Evolutionary conservation across 2,888 invertebrate species (phyloP), one percentile per base, ranked within the genome.

Genomic region (Parochlus steinenii): DNA sequence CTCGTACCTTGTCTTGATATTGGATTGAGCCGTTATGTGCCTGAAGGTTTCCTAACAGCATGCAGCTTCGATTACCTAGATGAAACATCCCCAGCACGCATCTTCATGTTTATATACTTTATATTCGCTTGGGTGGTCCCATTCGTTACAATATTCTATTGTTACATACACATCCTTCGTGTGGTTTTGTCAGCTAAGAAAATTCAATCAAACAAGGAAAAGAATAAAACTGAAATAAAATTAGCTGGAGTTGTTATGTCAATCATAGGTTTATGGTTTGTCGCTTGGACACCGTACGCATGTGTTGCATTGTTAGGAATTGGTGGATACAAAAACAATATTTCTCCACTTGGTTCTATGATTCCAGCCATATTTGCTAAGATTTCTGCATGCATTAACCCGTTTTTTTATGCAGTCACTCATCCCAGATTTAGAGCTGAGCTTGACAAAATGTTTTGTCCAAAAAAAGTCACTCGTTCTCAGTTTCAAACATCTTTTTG

Each of bases 41-140:
- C 85, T 5, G 86, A 86, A 54, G 85, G 82, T 3, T 82, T 71
- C 50, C 65, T 85, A 39, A 83, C 81, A 14, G 78, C 79, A 46
- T 87, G 86, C 57, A 79, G 83, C 48, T 86, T 81, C 51, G 85
- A 86, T 55, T 87, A 86, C 49, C 64, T 86, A 31, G 71, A 78
- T 2, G 67, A 69, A n/a, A 67, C 71, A 35, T 47, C 56, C 1
- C 50, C 54, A 1, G 71, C 70, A 2, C 67, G 70, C 32, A 64
- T 67, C 39, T 86, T 79, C 50, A 80, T 83, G 49, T 67, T 82
- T 44, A 53, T 69, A 5, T 79, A 79, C 52, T 82, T 80, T 53
- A 64, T 73, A 23, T 78, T 74, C 2, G 85, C 74, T 29, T 87
- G 75, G 73, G 64, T 75, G 3, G 51, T 75, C 3, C 87, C 87